A percentile compares a stretch with the other conserved stretches of the same genome.
phyloP scores from a whole-genome alignment of 2,797 vertebrate genomes.

The Pygocentrus nattereri region DNA sequence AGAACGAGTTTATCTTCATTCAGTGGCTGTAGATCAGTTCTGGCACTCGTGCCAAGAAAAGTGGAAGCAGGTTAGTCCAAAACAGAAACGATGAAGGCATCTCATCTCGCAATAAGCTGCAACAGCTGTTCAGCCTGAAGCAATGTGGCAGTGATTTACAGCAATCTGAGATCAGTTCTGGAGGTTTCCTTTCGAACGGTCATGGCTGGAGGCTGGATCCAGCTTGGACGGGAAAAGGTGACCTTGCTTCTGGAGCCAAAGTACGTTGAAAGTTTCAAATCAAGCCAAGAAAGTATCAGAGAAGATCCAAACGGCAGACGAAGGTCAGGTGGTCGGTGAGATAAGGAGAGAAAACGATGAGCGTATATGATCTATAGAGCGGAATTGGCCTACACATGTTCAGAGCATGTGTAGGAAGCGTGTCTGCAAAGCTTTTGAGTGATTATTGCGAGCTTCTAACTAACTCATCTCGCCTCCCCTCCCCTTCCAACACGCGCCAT shows the following conservation, averaged over 20 bases:
- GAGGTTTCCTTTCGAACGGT: background rate
- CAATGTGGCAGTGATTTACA: background rate
- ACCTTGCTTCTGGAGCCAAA: background rate
- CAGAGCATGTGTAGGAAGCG: background rate
- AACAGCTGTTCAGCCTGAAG: background rate
- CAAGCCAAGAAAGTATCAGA: conserved; percentile 19
- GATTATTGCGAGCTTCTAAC: background rate
- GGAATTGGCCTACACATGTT: background rate
- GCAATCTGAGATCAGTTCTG: conserved; percentile 2
- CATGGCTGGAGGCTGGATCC: background rate
- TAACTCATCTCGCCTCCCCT: background rate
- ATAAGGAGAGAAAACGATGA: background rate
- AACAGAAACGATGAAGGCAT: background rate
- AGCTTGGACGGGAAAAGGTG: background rate
- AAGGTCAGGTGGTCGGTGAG: background rate
- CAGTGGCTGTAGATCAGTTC: background rate
- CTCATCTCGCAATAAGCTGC: background rate
- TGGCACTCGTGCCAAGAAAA: background rate
- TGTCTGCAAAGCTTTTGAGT: background rate
- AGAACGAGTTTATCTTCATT: background rate
- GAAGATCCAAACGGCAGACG: conserved; percentile 20
- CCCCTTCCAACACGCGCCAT: background rate
- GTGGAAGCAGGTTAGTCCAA: background rate
- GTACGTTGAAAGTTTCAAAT: conserved; percentile 21
- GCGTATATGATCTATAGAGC: too few species aligned